phyloP scores from a whole-genome alignment of 1,140 invertebrate species.

The Hypothenemus hampei region DNA sequence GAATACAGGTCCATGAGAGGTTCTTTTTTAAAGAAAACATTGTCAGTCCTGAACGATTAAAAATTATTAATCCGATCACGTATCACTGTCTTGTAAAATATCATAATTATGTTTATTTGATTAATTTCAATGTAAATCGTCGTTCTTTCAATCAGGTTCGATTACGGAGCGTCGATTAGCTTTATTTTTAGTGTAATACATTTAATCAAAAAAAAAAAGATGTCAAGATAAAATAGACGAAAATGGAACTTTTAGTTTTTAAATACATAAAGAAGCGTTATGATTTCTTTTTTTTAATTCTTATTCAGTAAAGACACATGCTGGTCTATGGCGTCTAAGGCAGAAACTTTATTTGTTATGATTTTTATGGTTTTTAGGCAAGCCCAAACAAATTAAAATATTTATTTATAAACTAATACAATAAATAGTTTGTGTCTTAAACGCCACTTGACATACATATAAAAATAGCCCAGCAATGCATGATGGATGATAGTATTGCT shows the following conservation, averaged over 20 bases:
- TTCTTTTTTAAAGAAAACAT: too few relatives aligned
- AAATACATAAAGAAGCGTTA: slow-evolving; percentile 14
- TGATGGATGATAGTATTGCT: too few relatives aligned
- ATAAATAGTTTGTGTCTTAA: too few relatives aligned
- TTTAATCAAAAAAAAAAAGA: slow-evolving; percentile 21
- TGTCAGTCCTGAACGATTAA: neutral
- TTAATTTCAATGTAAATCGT: slow-evolving; percentile 1
- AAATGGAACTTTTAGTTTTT: slow-evolving; percentile 13
- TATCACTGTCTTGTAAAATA: slow-evolving; percentile 19
- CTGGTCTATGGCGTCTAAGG: too few relatives aligned
- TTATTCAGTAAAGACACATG: too few relatives aligned
- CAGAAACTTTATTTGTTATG: too few relatives aligned
- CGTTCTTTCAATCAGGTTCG: slow-evolving; percentile 5
- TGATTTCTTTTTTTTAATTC: neutral
- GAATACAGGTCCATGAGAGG: too few relatives aligned
- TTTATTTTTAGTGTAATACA: slow-evolving; percentile 21
- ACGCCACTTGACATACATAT: too few relatives aligned
- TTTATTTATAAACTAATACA: too few relatives aligned
- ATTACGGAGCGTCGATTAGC: slow-evolving; percentile 13
- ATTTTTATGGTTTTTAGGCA: too few relatives aligned
- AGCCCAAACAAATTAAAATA: too few relatives aligned
- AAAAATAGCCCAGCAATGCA: too few relatives aligned
- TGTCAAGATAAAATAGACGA: slow-evolving; percentile 17
- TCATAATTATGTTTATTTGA: slow-evolving; percentile 9
- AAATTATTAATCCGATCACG: slow-evolving; percentile 5